These are phyloP conservation scores for Anarrhichthys ocellatus DNA, from an alignment of 2,113 vertebrate species.

Conservation along the genomic window DNA sequence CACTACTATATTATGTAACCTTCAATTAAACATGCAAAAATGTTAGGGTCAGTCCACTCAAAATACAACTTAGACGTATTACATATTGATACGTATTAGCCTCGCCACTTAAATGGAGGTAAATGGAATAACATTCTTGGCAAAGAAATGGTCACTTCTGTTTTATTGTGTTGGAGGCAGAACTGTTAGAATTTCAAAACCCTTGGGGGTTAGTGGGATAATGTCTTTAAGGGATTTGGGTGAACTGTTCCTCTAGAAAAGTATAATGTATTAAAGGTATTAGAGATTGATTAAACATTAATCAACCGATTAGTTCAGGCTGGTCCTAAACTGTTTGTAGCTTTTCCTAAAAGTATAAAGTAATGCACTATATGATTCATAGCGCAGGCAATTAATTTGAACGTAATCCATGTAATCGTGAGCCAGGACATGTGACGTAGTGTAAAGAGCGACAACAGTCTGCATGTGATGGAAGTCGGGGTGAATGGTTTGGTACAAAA, in stretches of 20 bases:
- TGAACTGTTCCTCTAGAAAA: too few species aligned
- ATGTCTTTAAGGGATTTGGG: too few species aligned
- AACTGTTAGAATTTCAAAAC: too few species aligned
- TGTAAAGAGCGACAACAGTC: background rate
- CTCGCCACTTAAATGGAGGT: too few species aligned
- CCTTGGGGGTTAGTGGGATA: too few species aligned
- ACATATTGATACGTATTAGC: too few species aligned
- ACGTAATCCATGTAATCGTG: background rate
- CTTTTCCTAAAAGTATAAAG: background rate
- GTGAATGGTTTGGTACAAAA: background rate
- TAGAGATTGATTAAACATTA: background rate
- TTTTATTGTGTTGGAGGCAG: too few species aligned
- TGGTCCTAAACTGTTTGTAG: background rate
- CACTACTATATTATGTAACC: background rate
- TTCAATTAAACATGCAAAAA: background rate
- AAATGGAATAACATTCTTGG: too few species aligned
- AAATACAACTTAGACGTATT: background rate
- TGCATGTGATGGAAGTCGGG: background rate
- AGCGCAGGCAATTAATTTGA: background rate
- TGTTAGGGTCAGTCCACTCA: background rate
- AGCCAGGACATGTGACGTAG: background rate
- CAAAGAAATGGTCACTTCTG: too few species aligned
- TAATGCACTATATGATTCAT: background rate
- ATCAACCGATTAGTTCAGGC: background rate
- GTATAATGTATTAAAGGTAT: too few species aligned